Evolutionary conservation across 2,888 invertebrate genomes (phyloP).

Genomic region (Cryptus viduatorius): DNA sequence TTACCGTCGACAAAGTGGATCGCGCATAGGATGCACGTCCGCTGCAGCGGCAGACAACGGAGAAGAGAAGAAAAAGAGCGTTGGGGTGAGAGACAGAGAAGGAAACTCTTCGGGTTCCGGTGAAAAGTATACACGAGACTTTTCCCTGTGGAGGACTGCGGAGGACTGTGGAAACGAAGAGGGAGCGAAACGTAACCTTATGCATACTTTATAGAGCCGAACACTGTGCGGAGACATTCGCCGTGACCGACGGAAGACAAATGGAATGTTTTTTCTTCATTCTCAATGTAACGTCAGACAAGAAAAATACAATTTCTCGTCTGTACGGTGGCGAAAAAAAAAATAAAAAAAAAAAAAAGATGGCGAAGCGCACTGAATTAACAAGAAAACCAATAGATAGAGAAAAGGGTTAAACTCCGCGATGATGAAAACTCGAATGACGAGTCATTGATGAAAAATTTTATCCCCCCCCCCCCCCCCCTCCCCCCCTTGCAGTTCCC

Average conservation of each 20-base stretch:
- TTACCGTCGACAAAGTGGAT: conserved; percentile 35
- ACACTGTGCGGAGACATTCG: neutral
- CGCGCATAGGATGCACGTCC: conserved; percentile 19
- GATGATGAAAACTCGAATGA: neutral
- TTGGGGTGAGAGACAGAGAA: neutral
- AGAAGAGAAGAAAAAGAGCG: neutral
- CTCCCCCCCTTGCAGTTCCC: neutral
- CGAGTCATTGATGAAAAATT: too few species aligned
- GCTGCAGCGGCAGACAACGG: neutral
- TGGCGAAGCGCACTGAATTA: neutral
- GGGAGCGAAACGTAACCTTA: conserved; percentile 13
- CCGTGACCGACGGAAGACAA: neutral
- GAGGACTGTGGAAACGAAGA: neutral
- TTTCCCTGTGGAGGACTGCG: neutral
- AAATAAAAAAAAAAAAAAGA: neutral
- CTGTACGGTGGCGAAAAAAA: neutral
- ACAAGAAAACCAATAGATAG: neutral
- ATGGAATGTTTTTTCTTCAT: neutral
- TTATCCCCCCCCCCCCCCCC: too few species aligned
- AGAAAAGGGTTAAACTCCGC: too few species aligned
- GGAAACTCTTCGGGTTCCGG: neutral
- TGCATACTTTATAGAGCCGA: conserved; percentile 31
- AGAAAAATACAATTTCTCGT: neutral
- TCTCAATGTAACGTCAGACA: neutral
- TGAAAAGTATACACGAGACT: neutral